These are phyloP conservation scores for Sciurus vulgaris DNA, from an alignment of 2,797 vertebrate genomes.

Conservation along the genomic window DNA sequence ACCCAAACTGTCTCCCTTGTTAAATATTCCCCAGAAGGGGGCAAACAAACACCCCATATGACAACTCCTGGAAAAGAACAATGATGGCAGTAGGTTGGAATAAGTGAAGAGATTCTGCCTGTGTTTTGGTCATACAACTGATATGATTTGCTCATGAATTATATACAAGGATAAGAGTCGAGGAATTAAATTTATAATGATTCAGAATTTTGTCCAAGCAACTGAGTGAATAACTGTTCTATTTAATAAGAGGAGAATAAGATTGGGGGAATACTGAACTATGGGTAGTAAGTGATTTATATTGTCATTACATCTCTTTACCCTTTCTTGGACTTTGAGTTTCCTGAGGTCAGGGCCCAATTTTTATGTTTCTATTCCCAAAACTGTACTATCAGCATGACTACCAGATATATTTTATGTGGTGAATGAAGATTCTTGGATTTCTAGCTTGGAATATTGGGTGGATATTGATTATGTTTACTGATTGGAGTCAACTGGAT, in stretches of 20 bases:
- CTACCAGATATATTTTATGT: not conserved
- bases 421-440: not conserved
- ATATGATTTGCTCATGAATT: not conserved
- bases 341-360: not conserved
- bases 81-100: not conserved
- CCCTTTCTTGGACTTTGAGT: not conserved
- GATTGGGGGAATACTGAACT: not conserved
- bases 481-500: not conserved
- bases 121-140: not conserved
- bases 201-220: not conserved
- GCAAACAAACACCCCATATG: not conserved
- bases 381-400: not conserved
- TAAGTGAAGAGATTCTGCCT: not conserved
- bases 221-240: not conserved
- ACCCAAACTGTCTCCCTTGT: not conserved
- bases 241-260: not conserved
- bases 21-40: not conserved
- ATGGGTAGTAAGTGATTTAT: not conserved
- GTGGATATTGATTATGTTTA: not conserved
- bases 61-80: not conserved
- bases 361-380: not conserved
- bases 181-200: not conserved
- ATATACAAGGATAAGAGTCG: not conserved
- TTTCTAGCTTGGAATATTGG: not conserved
- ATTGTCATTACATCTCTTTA: not conserved